A percentile compares a stretch with the other conserved stretches of the same genome.
Evolutionary conservation across 64 coral and sea anemone species (phyloP).

Genomic region (Hydrozoanthus tunicans): DNA sequence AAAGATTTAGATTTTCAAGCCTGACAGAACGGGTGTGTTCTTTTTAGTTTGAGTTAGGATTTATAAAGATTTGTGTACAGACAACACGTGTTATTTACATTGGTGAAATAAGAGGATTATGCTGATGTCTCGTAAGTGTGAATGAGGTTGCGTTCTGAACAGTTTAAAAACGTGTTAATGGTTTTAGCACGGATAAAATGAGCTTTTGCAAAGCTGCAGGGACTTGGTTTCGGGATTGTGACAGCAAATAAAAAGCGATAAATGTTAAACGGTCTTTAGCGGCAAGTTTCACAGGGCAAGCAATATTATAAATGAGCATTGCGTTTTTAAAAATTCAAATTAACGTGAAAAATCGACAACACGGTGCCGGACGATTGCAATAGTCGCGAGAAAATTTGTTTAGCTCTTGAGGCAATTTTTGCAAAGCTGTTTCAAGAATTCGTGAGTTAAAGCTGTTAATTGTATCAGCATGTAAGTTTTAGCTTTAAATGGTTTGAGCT

Average conservation of each 20-base stretch:
- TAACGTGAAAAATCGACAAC: neutral
- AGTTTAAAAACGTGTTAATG: neutral
- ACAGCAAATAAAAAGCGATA: too few relatives aligned
- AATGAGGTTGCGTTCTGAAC: neutral
- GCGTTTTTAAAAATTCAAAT: neutral
- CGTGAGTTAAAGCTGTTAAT: neutral
- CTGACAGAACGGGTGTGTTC: neutral
- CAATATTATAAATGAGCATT: neutral
- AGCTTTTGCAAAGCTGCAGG: too few relatives aligned
- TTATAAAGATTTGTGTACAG: neutral
- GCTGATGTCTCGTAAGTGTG: too few relatives aligned
- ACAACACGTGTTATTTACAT: slow-evolving; percentile 20
- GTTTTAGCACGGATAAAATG: neutral
- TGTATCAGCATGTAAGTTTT: neutral
- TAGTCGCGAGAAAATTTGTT: neutral
- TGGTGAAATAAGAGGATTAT: slow-evolving; percentile 7
- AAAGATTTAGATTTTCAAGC: neutral
- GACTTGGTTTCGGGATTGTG: too few relatives aligned
- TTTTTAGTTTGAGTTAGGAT: neutral
- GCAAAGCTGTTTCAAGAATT: neutral
- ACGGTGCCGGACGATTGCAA: neutral
- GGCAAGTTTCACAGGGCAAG: neutral
- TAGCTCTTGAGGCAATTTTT: neutral
- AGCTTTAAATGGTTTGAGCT: neutral
- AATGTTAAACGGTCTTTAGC: too few relatives aligned